These are phyloP conservation scores for Eucriotettix oculatus DNA, from an alignment of 2,888 invertebrate species.

Conservation along the genomic window DNA sequence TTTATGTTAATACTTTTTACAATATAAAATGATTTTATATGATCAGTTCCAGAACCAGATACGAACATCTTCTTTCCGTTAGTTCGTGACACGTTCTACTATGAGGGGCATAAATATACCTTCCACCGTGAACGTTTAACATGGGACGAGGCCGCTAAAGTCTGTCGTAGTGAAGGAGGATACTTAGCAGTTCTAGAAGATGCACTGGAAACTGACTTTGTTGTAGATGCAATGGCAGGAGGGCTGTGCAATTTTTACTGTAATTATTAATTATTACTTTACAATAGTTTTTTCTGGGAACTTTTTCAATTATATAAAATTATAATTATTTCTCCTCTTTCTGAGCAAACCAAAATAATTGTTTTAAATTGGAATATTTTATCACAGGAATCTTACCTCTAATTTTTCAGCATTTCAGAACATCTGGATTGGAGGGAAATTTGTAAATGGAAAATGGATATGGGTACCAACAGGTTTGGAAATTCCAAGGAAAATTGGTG, in stretches of 20 bases:
- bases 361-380: no score
- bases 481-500: not conserved
- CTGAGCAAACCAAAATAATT: no score
- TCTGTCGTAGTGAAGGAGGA: not conserved
- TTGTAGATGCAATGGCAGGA: not conserved
- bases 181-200: not conserved
- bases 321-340: no score
- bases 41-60: no score
- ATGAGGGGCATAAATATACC: not conserved
- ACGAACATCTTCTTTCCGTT: no score
- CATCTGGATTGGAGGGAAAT: not conserved
- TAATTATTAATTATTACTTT: not conserved
- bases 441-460: not conserved
- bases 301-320: no score
- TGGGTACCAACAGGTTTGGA: not conserved
- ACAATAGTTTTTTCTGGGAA: not conserved
- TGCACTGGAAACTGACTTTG: not conserved
- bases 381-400: no score
- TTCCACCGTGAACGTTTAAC: not conserved
- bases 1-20: no score
- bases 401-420: not conserved
- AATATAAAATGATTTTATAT: no score
- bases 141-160: not conserved
- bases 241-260: not conserved
- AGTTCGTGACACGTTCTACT: not conserved